These are phyloP conservation scores for Perdix hodgsoniae DNA, from an alignment of 2,797 vertebrate genomes.

Conservation along the genomic window DNA sequence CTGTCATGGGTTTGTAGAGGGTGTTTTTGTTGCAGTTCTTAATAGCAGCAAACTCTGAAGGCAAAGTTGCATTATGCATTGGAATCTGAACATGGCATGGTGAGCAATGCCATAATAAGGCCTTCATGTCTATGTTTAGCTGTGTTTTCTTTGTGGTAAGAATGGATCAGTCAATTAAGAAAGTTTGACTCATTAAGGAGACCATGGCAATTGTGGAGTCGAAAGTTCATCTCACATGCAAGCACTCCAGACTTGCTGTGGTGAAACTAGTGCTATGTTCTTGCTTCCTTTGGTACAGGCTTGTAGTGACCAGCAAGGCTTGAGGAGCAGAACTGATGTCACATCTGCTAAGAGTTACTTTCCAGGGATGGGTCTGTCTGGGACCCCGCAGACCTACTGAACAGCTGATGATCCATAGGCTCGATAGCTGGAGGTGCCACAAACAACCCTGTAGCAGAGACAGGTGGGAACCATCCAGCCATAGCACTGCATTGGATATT, in stretches of 20 bases:
- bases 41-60: background rate
- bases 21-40: background rate
- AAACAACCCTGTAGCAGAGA: background rate
- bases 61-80: background rate
- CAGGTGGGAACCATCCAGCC: background rate
- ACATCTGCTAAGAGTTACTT: background rate
- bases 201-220: background rate
- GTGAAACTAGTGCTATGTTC: background rate
- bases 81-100: background rate
- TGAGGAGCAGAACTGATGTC: accelerated
- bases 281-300: background rate
- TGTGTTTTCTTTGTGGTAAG: background rate
- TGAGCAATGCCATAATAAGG: accelerated
- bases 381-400: background rate
- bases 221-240: background rate
- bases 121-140: background rate
- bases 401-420: background rate
- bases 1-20: background rate
- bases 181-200: background rate
- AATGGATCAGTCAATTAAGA: background rate
- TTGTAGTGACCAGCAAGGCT: background rate
- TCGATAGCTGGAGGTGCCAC: background rate
- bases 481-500: accelerated
- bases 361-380: background rate
- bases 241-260: background rate